Percentiles rank a stretch among this genome's conserved stretches.
phyloP scores from a whole-genome alignment of 2,113 vertebrate species.

The Corythoichthys haematopterus region DNA sequence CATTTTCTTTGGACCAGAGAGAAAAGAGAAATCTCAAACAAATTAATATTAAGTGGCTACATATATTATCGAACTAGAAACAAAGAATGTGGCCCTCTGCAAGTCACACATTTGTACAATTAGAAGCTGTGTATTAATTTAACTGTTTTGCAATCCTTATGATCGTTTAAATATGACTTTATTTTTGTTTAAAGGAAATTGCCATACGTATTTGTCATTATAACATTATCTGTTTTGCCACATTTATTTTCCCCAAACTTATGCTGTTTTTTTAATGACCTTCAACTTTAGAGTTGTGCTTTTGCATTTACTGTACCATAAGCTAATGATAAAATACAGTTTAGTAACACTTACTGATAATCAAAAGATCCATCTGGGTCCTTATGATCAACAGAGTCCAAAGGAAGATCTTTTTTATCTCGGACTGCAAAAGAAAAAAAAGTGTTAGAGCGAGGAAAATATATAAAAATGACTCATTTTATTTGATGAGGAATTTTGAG shows the following conservation, averaged over 20 bases:
- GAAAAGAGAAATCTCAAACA: too few species aligned
- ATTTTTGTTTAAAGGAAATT: too few species aligned
- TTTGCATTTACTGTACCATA: background rate
- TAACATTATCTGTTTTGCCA: too few species aligned
- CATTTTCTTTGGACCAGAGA: too few species aligned
- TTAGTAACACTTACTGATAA: constrained; percentile 80
- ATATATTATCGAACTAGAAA: too few species aligned
- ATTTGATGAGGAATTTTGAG: background rate
- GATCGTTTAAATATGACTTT: too few species aligned
- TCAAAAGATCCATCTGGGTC: constrained; percentile 93
- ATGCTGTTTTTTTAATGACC: background rate
- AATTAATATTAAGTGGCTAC: too few species aligned
- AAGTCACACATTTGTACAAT: too few species aligned
- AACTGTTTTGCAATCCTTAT: too few species aligned
- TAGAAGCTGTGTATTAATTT: too few species aligned
- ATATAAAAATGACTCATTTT: background rate
- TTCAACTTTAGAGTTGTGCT: background rate
- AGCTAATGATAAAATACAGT: background rate
- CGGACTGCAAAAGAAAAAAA: constrained; percentile 71
- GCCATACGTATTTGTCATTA: too few species aligned
- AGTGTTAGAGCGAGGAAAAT: background rate
- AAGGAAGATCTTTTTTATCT: constrained; percentile 90
- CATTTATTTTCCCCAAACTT: background rate
- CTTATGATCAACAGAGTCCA: constrained; percentile 88
- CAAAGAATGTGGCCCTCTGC: too few species aligned